Conservation (phyloP, 1,140 invertebrate species). For the Choristoneura fumiferana region DNA sequence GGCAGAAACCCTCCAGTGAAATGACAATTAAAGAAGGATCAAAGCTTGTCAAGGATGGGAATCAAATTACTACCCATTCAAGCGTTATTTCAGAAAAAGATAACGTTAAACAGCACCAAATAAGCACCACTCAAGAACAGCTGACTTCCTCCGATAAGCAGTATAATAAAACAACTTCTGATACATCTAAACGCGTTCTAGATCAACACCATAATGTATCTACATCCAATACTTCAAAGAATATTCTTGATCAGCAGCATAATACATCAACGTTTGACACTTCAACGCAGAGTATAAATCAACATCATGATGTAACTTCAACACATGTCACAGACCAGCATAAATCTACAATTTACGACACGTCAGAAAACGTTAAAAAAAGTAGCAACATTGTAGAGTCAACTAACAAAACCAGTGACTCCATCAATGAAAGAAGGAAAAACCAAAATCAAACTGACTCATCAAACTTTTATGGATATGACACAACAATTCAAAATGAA, state of each 20-base stretch:
- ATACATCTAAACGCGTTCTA: not conserved
- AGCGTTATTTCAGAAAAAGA: constrained; percentile 59
- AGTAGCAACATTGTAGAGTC: constrained; percentile 26
- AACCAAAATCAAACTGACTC: constrained; percentile 62
- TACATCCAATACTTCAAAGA: constrained; percentile 1
- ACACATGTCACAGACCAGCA: constrained; percentile 4
- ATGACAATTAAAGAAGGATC: constrained; percentile 62
- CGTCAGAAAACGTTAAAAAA: constrained; percentile 22
- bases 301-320: not conserved
- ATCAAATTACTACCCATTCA: constrained; percentile 55
- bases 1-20: constrained; percentile 58
- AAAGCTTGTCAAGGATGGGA: constrained; percentile 63
- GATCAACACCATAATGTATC: not conserved
- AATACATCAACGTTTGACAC: not conserved
- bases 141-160: constrained; percentile 22
- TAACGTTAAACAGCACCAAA: constrained; percentile 50
- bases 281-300: not conserved
- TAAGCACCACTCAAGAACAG: constrained; percentile 43
- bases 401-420: constrained; percentile 28
- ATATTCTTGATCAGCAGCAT: not conserved
- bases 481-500: constrained; percentile 63
- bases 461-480: constrained; percentile 70
- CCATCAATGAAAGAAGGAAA: constrained; percentile 32
- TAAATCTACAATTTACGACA: not conserved
- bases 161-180: constrained; percentile 5